Evolutionary conservation across 2,797 vertebrate genomes (phyloP), one percentile per base, ranked within the genome.

Genomic region (Acanthurus lineatus): DNA sequence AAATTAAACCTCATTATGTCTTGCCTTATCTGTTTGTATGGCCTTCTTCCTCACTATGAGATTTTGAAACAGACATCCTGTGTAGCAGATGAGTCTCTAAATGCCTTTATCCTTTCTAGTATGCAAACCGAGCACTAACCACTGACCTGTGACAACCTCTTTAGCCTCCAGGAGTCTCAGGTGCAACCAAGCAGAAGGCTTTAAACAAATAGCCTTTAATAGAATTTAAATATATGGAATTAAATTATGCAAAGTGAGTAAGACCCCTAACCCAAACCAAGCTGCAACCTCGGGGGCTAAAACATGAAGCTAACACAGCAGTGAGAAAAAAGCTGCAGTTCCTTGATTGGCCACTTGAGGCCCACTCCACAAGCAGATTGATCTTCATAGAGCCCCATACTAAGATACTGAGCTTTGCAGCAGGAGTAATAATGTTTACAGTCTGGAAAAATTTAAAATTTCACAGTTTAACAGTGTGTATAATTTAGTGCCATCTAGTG

Each of bases 141-240:
- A 53, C 66, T 85, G 87, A 90, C 88, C 87, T 47, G 49, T 85
- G 80, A 73, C 82, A 51, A 85, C 85, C 76, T 73, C 83, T 84
- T 88, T 63, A 86, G 85, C 81, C 80, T 88, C 81, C 74, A 86
- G 84, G 76, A 82, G 62, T 76, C 81, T 79, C 52, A 0, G 22
- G 83, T 75, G 85, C 89, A 89, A 61, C 84, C 85, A 79, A 88
- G 87, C 86, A 76, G 82, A 87, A 90, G 80, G 64, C 82, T 69
- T 2, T 15, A 66, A 84, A 89, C 86, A 91, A 90, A 92, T 90
- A 79, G 76, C 61, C 79, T 72, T 60, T 77, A 88, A 81, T 78
- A 81, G 62, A 79, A 87, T 89, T 85, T 78, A 80, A 86, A 90
- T 92, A 80, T 81, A 16, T 66, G 62, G 83, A 83, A 85, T 84